Conservation (phyloP, 2,888 invertebrate species). For the Venustoraphidia nigricollis region DNA sequence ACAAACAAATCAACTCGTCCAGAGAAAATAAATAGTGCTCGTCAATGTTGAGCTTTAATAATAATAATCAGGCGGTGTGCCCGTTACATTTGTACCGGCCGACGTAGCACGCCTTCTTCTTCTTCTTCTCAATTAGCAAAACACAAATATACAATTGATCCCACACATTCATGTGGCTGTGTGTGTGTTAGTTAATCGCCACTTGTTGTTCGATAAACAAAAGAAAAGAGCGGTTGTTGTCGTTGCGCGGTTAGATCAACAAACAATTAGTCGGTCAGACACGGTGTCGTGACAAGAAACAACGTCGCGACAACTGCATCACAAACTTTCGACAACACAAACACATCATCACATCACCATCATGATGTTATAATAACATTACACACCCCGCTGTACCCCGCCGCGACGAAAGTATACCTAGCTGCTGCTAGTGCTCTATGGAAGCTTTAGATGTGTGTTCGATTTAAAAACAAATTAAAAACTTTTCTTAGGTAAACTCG, state of each 20-base stretch:
- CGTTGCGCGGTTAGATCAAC: not conserved
- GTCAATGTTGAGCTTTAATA: too few species aligned
- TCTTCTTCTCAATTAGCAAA: too few species aligned
- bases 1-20: too few species aligned
- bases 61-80: too few species aligned
- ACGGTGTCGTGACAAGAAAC: not conserved
- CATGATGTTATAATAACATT: slow-evolving; percentile 10
- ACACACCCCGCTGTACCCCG: slow-evolving; percentile 3
- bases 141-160: too few species aligned
- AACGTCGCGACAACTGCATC: not conserved
- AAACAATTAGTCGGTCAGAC: not conserved
- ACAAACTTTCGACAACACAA: not conserved
- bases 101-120: too few species aligned
- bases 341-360: slow-evolving; percentile 26
- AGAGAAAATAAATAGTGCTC: too few species aligned
- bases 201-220: not conserved
- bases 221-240: not conserved
- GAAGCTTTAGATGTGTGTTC: not conserved
- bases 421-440: not conserved
- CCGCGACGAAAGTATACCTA: slow-evolving; percentile 3
- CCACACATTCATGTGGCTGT: too few species aligned
- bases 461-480: slow-evolving; percentile 10
- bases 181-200: not conserved
- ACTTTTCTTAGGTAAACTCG: slow-evolving; percentile 9
- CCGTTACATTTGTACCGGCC: too few species aligned